Conservation (phyloP, 2,888 invertebrate genomes). For the Leptura quadrifasciata region DNA sequence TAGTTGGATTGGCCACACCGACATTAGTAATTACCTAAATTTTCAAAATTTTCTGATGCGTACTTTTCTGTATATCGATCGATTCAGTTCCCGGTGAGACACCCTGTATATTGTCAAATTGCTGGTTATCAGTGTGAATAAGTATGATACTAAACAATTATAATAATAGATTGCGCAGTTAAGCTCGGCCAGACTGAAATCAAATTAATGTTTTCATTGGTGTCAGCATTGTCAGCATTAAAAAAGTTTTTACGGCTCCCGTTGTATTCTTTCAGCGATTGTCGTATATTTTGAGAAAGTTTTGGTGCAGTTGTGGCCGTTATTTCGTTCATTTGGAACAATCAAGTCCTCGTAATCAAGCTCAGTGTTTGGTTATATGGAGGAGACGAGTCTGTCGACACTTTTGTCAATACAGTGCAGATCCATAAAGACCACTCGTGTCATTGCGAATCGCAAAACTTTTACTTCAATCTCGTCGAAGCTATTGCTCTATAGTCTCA, state of each 20-base stretch:
- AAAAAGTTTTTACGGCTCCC: constrained; percentile 35
- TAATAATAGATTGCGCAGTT: not conserved
- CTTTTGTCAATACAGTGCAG: constrained; percentile 76
- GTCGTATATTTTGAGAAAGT: constrained; percentile 58
- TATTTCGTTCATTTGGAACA: constrained; percentile 74
- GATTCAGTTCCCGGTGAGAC: too few species aligned
- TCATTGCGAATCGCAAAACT: constrained; percentile 74
- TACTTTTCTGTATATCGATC: too few species aligned
- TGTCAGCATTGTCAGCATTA: constrained; percentile 39
- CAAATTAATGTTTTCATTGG: constrained; percentile 38
- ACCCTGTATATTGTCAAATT: too few species aligned
- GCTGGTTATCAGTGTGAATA: not conserved
- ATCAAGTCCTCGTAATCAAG: constrained; percentile 75
- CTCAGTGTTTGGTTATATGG: constrained; percentile 73
- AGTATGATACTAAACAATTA: not conserved
- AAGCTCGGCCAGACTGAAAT: constrained; percentile 3
- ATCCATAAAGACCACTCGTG: constrained; percentile 78
- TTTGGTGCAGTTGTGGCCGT: constrained; percentile 63
- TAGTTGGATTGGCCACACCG: too few species aligned
- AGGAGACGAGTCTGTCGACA: constrained; percentile 73
- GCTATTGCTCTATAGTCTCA: constrained; percentile 17
- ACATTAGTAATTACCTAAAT: too few species aligned
- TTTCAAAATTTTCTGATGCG: too few species aligned
- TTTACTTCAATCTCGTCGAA: constrained; percentile 52
- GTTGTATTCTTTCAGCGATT: constrained; percentile 49